phyloP scores from a whole-genome alignment of 2,888 invertebrate genomes.

The Melieria omissa region DNA sequence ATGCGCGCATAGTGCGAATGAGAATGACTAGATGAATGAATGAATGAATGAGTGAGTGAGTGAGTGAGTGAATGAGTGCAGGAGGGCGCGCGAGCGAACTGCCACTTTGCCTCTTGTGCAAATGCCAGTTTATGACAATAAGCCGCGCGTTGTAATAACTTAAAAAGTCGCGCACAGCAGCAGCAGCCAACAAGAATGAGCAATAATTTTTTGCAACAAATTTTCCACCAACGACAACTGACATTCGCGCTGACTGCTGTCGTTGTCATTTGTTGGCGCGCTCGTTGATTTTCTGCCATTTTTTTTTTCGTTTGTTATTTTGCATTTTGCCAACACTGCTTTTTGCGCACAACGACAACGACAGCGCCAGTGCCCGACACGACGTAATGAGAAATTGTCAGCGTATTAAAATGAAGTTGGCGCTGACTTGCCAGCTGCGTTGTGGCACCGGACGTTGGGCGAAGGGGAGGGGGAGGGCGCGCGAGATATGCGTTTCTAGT shows the following conservation, averaged over 20 bases:
- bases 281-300: neutral
- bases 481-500: no score
- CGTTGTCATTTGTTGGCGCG: neutral
- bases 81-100: neutral
- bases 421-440: neutral
- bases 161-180: conserved; percentile 1
- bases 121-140: conserved; percentile 31
- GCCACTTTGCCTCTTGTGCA: conserved; percentile 10
- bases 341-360: neutral
- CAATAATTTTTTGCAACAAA: conserved; percentile 4
- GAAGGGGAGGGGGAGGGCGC: no score
- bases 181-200: neutral
- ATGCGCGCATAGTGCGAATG: no score
- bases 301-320: conserved; percentile 9
- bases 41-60: neutral
- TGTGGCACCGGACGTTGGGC: no score
- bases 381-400: conserved; percentile 30
- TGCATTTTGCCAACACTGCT: neutral
- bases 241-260: conserved; percentile 13
- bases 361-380: conserved; percentile 11
- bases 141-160: conserved; percentile 21
- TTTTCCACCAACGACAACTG: conserved; percentile 28
- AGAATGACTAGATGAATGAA: no score
- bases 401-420: conserved; percentile 20
- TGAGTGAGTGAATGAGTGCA: neutral